These are phyloP conservation scores for Scaptomyza caliginosa DNA, from an alignment of 2,888 invertebrate genomes.

Conservation along the genomic window DNA sequence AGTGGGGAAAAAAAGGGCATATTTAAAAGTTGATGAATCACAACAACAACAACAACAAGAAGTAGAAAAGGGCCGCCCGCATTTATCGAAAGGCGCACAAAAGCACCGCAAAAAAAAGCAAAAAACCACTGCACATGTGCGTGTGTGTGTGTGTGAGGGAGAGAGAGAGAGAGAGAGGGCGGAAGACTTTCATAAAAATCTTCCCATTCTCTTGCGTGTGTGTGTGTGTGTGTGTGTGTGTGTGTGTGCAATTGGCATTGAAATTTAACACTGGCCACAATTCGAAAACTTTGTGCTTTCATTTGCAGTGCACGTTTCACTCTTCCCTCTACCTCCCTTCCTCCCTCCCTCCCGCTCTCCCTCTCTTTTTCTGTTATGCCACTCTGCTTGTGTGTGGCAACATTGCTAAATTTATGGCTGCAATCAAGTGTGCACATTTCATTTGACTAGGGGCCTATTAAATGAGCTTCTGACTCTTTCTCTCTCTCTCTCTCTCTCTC, in stretches of 20 bases:
- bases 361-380: conserved; percentile 38
- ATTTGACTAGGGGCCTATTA: conserved; percentile 53
- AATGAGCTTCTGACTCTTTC: conserved; percentile 32
- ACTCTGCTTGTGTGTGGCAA: conserved; percentile 17
- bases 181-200: neutral
- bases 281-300: conserved; percentile 13
- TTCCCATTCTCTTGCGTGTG: neutral
- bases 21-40: conserved; percentile 60
- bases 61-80: conserved; percentile 39
- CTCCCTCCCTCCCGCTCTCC: neutral
- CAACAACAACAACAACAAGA: conserved; percentile 8
- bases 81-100: conserved; percentile 43
- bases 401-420: conserved; percentile 57
- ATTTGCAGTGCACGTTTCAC: conserved; percentile 51
- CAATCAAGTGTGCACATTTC: conserved; percentile 71
- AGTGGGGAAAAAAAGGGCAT: conserved; percentile 36
- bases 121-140: conserved; percentile 1
- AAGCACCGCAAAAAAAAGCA: conserved; percentile 47
- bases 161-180: neutral
- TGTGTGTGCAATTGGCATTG: conserved; percentile 67
- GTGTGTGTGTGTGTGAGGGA: neutral
- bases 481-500: neutral
- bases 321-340: neutral
- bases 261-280: conserved; percentile 66
- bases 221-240: conserved; percentile 6